These are phyloP conservation scores for Morphnarchus princeps DNA, from an alignment of 2,113 vertebrate genomes.

Conservation along the genomic window DNA sequence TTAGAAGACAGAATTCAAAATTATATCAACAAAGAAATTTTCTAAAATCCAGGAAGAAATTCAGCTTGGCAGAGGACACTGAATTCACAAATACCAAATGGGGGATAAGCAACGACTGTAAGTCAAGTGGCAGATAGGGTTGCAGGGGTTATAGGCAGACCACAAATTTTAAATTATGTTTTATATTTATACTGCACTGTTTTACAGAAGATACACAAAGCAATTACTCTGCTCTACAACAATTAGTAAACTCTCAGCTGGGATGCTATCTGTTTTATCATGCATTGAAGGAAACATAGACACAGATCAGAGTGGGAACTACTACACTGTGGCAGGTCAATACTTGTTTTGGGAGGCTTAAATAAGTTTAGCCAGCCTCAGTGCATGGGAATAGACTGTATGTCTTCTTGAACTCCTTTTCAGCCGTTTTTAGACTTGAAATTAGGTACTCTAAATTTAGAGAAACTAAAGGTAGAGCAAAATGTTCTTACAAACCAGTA, in stretches of 20 bases:
- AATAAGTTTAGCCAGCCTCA: neutral
- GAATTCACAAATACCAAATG: neutral
- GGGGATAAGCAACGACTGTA: rapidly evolving
- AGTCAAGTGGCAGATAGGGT: neutral
- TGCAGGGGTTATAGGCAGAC: neutral
- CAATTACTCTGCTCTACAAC: neutral
- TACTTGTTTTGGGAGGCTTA: neutral
- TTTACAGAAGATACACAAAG: neutral
- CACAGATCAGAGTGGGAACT: neutral
- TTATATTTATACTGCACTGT: neutral
- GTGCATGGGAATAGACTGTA: neutral
- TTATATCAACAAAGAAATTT: neutral
- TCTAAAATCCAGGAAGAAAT: neutral
- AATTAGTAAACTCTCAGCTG: neutral
- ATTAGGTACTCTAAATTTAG: neutral
- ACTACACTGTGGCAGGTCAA: neutral
- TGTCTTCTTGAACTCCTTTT: neutral
- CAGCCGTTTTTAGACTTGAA: neutral
- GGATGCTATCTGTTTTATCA: neutral
- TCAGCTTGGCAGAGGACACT: neutral
- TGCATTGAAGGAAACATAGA: neutral
- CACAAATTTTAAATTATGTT: neutral
- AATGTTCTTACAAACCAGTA: neutral
- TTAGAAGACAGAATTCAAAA: neutral
- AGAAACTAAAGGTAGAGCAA: neutral